Evolutionary conservation across 2,888 invertebrate genomes (phyloP).

Genomic region (Ischnura elegans): DNA sequence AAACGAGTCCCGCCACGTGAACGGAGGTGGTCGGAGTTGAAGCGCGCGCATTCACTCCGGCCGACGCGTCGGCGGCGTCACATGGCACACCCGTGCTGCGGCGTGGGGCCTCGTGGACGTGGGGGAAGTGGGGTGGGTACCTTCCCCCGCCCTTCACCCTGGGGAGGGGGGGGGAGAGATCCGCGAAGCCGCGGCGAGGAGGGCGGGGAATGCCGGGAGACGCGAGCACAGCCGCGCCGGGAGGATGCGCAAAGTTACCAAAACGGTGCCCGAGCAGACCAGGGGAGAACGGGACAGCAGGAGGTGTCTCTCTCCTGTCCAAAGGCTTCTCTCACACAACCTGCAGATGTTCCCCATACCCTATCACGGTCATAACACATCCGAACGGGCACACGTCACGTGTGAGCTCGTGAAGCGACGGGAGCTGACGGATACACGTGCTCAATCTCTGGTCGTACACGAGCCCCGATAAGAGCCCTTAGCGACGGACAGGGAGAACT

Average conservation of each 20-base stretch:
- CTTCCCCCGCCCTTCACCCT: neutral
- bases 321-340: neutral
- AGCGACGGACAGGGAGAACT: too few species aligned
- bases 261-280: slow-evolving; percentile 47
- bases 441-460: too few species aligned
- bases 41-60: slow-evolving; percentile 38
- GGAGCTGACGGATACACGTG: too few species aligned
- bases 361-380: too few species aligned
- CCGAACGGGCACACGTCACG: too few species aligned
- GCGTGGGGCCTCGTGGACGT: neutral
- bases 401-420: too few species aligned
- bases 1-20: too few species aligned
- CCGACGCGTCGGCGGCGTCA: neutral
- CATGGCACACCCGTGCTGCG: neutral
- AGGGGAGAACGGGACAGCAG: slow-evolving; percentile 7
- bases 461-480: too few species aligned
- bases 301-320: neutral
- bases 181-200: neutral
- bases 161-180: neutral
- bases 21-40: slow-evolving; percentile 24
- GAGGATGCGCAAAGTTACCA: slow-evolving; percentile 63
- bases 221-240: slow-evolving; percentile 48
- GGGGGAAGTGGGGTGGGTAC: neutral
- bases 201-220: neutral
- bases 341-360: neutral